These are phyloP conservation scores for Heliconius aoede DNA, from an alignment of 2,888 invertebrate genomes.

Conservation along the genomic window DNA sequence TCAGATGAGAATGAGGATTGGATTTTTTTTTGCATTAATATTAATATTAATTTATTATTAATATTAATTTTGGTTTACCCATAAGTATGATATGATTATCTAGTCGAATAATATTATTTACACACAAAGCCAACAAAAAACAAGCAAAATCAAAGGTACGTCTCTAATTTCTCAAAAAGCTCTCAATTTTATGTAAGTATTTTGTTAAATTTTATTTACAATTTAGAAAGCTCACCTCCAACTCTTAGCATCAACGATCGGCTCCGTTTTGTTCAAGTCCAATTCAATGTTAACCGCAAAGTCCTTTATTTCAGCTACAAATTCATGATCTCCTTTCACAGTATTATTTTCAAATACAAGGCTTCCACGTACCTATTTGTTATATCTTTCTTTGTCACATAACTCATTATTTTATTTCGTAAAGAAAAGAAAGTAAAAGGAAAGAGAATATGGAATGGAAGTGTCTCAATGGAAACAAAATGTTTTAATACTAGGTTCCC, in stretches of 20 bases:
- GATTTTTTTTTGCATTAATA: too few relatives aligned
- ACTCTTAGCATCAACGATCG: constrained; percentile 49
- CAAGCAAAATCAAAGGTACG: not conserved
- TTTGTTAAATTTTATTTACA: not conserved
- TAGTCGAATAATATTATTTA: too few relatives aligned
- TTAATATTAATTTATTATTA: too few relatives aligned
- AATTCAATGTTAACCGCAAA: constrained; percentile 54
- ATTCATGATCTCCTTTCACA: constrained; percentile 46
- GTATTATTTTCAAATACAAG: constrained; percentile 43
- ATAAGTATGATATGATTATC: not conserved
- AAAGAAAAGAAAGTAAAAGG: too few relatives aligned
- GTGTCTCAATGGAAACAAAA: too few relatives aligned
- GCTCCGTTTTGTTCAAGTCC: constrained; percentile 36
- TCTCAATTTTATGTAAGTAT: not conserved
- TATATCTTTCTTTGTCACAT: not conserved
- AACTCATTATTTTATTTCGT: too few relatives aligned
- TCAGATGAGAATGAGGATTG: too few relatives aligned
- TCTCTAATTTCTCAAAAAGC: not conserved
- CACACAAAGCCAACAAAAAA: not conserved
- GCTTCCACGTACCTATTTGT: constrained; percentile 50
- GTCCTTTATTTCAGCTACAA: constrained; percentile 61
- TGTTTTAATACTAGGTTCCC: too few relatives aligned
- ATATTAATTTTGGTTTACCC: too few relatives aligned
- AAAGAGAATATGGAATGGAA: too few relatives aligned
- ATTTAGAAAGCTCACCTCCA: constrained; percentile 57